Evolutionary conservation across 2,888 invertebrate genomes (phyloP).

Genomic region (Drosophila ochracea): DNA sequence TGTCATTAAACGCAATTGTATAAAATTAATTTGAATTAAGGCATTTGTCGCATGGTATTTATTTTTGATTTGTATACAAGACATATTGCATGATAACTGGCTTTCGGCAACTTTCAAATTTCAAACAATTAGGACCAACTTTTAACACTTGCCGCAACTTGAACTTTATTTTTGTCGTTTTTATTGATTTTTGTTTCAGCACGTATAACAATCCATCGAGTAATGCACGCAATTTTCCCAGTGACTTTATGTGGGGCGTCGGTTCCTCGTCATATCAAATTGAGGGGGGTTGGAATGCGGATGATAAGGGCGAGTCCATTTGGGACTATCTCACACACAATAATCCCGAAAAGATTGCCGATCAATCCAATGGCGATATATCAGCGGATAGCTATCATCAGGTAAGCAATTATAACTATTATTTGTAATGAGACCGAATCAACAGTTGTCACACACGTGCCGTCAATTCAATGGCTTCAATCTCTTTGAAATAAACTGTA

Average conservation of each 20-base stretch:
- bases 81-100: slow-evolving; percentile 27
- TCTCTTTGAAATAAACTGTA: background rate
- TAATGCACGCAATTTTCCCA: slow-evolving; percentile 80
- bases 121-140: slow-evolving; percentile 40
- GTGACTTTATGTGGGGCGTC: slow-evolving; percentile 84
- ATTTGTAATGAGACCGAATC: background rate
- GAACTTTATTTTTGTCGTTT: slow-evolving; percentile 7
- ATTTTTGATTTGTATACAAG: slow-evolving; percentile 9
- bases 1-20: slow-evolving; percentile 33
- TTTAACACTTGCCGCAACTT: slow-evolving; percentile 6
- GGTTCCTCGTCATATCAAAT: slow-evolving; percentile 85
- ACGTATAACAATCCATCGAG: slow-evolving; percentile 42
- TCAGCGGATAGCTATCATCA: slow-evolving; percentile 87
- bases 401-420: slow-evolving; percentile 65
- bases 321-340: slow-evolving; percentile 88
- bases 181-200: slow-evolving; percentile 29
- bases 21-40: slow-evolving; percentile 29
- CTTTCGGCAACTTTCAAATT: slow-evolving; percentile 14
- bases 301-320: slow-evolving; percentile 87
- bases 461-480: background rate
- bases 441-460: background rate
- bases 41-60: slow-evolving; percentile 38
- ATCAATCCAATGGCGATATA: slow-evolving; percentile 87
- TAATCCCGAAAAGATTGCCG: slow-evolving; percentile 87
- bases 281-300: slow-evolving; percentile 84